phyloP scores from a whole-genome alignment of 2,113 vertebrate species.

The Myocastor coypus region DNA sequence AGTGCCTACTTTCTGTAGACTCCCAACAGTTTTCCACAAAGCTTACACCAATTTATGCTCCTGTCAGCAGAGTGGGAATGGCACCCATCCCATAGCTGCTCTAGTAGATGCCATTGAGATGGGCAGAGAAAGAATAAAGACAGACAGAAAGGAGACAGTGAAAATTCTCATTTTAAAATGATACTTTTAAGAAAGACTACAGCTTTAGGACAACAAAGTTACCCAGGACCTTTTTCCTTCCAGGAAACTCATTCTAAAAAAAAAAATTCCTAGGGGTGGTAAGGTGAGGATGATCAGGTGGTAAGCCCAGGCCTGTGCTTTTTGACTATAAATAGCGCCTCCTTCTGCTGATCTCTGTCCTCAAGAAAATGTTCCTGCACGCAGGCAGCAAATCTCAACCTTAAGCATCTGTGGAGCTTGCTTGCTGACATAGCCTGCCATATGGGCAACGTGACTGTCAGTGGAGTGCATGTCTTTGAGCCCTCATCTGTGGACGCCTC shows the following conservation, averaged over 20 bases:
- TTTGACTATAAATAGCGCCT: not conserved
- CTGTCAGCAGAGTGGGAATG: not conserved
- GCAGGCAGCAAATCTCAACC: not conserved
- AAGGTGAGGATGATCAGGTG: not conserved
- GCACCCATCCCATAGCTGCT: not conserved
- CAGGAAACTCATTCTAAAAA: not conserved
- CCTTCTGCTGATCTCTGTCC: not conserved
- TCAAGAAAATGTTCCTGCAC: not conserved
- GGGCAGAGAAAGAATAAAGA: not conserved
- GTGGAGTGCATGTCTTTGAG: not conserved
- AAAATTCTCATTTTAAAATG: not conserved
- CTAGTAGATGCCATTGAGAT: not conserved
- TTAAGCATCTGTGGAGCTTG: not conserved
- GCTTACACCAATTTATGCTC: not conserved
- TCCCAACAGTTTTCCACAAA: conserved; percentile 10
- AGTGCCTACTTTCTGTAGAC: not conserved
- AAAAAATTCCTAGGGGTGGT: not conserved
- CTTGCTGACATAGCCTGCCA: not conserved
- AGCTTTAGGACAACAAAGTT: not conserved
- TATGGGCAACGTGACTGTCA: not conserved
- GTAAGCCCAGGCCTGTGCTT: not conserved
- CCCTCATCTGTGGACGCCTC: not conserved
- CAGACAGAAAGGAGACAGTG: not conserved
- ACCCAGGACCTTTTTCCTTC: not conserved
- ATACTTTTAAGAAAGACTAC: not conserved